Conservation (phyloP, 2,797 vertebrate species). For the Aratinga solstitialis region DNA sequence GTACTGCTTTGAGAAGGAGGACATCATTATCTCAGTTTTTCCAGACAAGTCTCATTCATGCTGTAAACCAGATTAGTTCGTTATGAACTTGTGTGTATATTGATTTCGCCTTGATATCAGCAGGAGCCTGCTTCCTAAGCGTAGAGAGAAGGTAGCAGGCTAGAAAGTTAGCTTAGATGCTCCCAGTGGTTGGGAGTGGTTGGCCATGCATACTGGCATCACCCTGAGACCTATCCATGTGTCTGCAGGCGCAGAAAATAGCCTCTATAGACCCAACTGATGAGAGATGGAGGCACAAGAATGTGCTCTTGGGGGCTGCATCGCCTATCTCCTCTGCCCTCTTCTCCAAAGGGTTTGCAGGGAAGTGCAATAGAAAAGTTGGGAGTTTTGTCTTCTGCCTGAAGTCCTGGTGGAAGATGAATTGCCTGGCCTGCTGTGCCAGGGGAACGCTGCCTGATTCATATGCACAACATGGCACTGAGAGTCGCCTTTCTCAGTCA, state of each 20-base stretch:
- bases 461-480: slow-evolving; percentile 23
- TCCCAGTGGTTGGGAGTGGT: background rate
- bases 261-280: background rate
- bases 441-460: slow-evolving; percentile 57
- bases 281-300: background rate
- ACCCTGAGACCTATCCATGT: background rate
- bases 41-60: background rate
- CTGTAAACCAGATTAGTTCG: background rate
- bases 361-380: background rate
- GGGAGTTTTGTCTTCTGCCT: slow-evolving; percentile 33
- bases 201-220: background rate
- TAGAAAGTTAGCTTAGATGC: background rate
- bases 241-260: background rate
- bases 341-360: background rate
- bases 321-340: background rate
- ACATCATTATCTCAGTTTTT: background rate
- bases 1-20: background rate
- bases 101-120: background rate
- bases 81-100: background rate
- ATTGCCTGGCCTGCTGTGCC: slow-evolving; percentile 53
- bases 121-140: background rate
- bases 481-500: slow-evolving; percentile 65
- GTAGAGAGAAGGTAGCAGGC: background rate
- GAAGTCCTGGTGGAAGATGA: slow-evolving; percentile 52
- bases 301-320: background rate